phyloP scores from a whole-genome alignment of 2,113 vertebrate species.

The Dolichallabes microphthalmus region DNA sequence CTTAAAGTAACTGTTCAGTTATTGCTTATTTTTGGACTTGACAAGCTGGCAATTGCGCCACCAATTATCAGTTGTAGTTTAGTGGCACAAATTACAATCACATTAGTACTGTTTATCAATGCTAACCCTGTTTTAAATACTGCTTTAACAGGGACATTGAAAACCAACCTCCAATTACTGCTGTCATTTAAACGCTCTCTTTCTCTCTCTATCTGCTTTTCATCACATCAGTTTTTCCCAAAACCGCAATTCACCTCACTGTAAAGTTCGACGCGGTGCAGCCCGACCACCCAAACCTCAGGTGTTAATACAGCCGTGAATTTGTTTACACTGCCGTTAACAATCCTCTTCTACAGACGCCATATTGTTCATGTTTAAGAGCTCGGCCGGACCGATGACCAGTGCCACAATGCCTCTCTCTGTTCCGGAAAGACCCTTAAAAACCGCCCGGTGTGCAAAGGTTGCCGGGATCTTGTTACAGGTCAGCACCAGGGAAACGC shows the following conservation, averaged over 20 bases:
- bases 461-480: constrained; percentile 49
- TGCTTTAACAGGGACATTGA: not conserved
- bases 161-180: not conserved
- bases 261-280: not conserved
- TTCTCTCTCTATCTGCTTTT: not conserved
- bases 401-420: constrained; percentile 44
- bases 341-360: constrained; percentile 37
- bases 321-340: constrained; percentile 52
- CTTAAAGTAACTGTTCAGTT: not conserved
- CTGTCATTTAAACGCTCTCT: not conserved
- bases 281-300: constrained; percentile 45
- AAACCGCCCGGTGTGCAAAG: constrained; percentile 42
- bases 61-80: not conserved
- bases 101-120: not conserved
- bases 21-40: not conserved
- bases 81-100: not conserved
- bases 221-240: not conserved
- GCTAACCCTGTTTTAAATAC: not conserved
- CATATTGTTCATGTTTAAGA: constrained; percentile 32
- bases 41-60: not conserved
- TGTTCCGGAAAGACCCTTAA: constrained; percentile 50
- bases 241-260: not conserved
- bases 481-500: constrained; percentile 41
- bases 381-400: constrained; percentile 41
- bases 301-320: constrained; percentile 28